Evolutionary conservation across 2,113 vertebrate genomes (phyloP).

Genomic region (Entosphenus tridentatus): DNA sequence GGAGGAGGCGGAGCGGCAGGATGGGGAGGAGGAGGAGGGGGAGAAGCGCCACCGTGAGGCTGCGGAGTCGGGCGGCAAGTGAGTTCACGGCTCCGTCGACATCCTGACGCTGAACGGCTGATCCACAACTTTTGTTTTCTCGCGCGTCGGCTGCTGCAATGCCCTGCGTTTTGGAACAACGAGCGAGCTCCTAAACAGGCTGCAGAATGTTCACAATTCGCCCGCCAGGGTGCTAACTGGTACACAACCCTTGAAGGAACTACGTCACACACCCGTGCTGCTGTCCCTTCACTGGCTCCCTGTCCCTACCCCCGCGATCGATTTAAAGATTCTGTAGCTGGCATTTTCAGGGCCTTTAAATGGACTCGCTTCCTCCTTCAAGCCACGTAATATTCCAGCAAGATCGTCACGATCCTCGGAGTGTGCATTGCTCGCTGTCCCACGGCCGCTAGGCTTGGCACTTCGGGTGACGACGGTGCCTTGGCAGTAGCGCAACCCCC

Average conservation of each 20-base stretch:
- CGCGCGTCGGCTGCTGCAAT: too few species aligned
- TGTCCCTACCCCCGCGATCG: too few species aligned
- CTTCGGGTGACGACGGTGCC: not conserved
- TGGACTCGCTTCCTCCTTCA: not conserved
- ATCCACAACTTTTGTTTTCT: not conserved
- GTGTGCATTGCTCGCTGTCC: not conserved
- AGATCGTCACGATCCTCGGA: not conserved
- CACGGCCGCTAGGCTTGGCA: not conserved
- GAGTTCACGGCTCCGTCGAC: not conserved
- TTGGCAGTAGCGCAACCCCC: not conserved
- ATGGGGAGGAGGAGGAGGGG: constrained; percentile 11
- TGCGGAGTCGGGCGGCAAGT: not conserved
- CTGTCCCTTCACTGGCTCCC: too few species aligned
- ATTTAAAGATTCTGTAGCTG: too few species aligned
- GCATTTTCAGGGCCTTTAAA: not conserved
- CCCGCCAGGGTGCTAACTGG: too few species aligned
- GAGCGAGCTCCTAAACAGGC: too few species aligned
- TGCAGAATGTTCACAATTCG: too few species aligned
- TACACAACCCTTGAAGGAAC: too few species aligned
- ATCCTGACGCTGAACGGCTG: not conserved
- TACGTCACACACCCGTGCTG: too few species aligned
- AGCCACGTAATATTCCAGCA: not conserved
- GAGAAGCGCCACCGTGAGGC: not conserved
- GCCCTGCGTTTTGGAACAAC: too few species aligned
- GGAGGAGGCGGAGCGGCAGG: constrained; percentile 16